A percentile compares a stretch with the other conserved stretches of the same genome.
These are phyloP conservation scores for Potamilus streckersoni DNA, from an alignment of 1,140 invertebrate species.

Conservation along the genomic window DNA sequence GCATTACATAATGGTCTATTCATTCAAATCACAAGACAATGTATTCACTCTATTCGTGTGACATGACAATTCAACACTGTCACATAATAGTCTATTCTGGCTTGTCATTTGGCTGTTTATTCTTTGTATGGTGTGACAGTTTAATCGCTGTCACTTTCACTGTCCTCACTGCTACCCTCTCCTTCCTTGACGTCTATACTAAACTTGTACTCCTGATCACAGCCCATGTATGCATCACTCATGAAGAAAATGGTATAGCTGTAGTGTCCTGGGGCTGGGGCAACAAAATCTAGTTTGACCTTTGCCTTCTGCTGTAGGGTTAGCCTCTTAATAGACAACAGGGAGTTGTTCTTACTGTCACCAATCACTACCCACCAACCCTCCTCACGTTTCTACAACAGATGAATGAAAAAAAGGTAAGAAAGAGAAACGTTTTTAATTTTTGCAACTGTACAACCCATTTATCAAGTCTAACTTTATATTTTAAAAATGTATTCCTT, in stretches of 20 bases:
- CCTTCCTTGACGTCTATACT: constrained; percentile 81
- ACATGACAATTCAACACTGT: too few species aligned
- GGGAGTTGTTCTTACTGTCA: constrained; percentile 92
- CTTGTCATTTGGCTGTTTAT: background rate
- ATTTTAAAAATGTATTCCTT: too few species aligned
- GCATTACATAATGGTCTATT: too few species aligned
- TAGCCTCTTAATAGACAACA: constrained; percentile 96
- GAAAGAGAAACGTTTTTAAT: background rate
- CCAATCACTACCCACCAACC: constrained; percentile 99
- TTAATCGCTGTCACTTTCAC: constrained; percentile 62
- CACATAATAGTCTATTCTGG: too few species aligned
- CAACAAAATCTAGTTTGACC: constrained; percentile 95
- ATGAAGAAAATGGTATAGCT: constrained; percentile 98
- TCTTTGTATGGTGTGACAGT: background rate
- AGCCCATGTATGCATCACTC: constrained; percentile 98
- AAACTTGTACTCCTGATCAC: constrained; percentile 78
- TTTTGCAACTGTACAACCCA: too few species aligned
- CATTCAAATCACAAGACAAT: too few species aligned
- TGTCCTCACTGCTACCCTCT: constrained; percentile 63
- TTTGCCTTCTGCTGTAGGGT: constrained; percentile 94
- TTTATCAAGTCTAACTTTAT: too few species aligned
- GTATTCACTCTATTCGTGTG: too few species aligned
- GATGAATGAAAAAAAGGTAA: constrained; percentile 11
- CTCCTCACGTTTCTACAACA: constrained; percentile 89
- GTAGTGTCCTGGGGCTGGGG: constrained; percentile 81